Base-by-base conservation (phyloP, 2,113 vertebrate genomes). In the Martes martes region DNA sequence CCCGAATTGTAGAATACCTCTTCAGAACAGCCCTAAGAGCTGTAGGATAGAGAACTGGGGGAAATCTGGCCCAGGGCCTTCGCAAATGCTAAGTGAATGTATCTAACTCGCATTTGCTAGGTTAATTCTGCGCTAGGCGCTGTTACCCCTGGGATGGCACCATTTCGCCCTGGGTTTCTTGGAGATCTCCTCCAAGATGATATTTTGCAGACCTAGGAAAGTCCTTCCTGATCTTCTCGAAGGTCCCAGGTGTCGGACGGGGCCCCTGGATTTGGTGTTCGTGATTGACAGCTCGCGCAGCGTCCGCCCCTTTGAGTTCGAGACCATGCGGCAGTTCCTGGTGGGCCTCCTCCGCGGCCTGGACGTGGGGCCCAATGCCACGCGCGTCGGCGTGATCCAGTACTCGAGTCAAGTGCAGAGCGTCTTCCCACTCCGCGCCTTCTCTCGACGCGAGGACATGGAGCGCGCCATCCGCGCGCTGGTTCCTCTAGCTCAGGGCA, bases 271-370 rank as follows among this genome's bases (percentile, higher is more conserved):
- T 98, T 98, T 99, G 96, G 99, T 99, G 96, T 99, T 99, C 93
- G 99, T 99, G 96, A 99, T 99, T 6, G 99, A 99, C 98, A 99
- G 99, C 98, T 99, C 99, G 24, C 99, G 99, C 96, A 99, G 99
- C 14, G 99, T 99, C 61, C 99, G 99, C 19, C 99, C 99, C 1
- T 99, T 99, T 0, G 99, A 99, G 98, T 99, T 99, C 0, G 99
- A 99, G 99, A 99, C 99, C 55, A 99, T 99, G 99, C 98, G 99
- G 96, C 99, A 99, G 86, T 99, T 99, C 98, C 99, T 99, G 98
- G 99, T 99, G 3, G 99, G 99, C 98, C 99, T 99, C 94, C 99
- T 99, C 4, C 42, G 99, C 94, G 99, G 98, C 67, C 93, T 99
- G 98, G 99, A 99, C 2, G 98, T 99, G 89, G 99, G 99, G 3